A percentile compares a stretch with the other conserved stretches of the same genome.
Conservation (phyloP, 1,140 invertebrate genomes). For the Pachypeltis micranthus region DNA sequence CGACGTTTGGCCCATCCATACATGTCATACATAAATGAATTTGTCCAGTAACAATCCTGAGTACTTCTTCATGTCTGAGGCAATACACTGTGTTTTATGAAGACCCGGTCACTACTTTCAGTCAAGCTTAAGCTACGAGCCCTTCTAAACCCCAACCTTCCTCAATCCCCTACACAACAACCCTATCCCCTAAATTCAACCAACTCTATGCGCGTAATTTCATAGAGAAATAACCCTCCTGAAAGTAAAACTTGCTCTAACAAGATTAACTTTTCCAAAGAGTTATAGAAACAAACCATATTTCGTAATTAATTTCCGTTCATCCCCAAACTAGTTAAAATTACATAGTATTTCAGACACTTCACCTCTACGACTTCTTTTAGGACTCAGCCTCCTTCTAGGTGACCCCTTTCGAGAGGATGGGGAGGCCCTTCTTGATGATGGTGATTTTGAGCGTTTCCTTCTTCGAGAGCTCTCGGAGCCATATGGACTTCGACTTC, state of each 20-base stretch:
- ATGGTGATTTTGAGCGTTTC: conserved; percentile 6
- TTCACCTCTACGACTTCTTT: conserved; percentile 4
- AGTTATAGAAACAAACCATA: background rate
- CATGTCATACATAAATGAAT: too few relatives aligned
- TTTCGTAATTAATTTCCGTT: background rate
- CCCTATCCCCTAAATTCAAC: conserved; percentile 1
- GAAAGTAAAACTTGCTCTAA: background rate
- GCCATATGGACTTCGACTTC: conserved; percentile 22
- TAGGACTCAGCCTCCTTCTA: background rate
- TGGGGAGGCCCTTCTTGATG: background rate
- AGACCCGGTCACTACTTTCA: too few relatives aligned
- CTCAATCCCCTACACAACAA: too few relatives aligned
- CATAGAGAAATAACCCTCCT: background rate
- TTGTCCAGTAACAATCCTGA: too few relatives aligned
- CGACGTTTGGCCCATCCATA: too few relatives aligned
- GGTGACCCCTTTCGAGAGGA: conserved; percentile 14
- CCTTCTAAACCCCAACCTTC: too few relatives aligned
- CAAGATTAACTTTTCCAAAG: background rate
- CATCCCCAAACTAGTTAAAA: too few relatives aligned
- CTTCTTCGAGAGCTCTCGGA: conserved; percentile 11
- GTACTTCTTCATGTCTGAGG: too few relatives aligned
- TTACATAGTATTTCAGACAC: too few relatives aligned
- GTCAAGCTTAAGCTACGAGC: too few relatives aligned
- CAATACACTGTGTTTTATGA: too few relatives aligned
- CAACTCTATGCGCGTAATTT: background rate